phyloP scores from a whole-genome alignment of 2,888 invertebrate genomes.

The Oxystoma pomonae region DNA sequence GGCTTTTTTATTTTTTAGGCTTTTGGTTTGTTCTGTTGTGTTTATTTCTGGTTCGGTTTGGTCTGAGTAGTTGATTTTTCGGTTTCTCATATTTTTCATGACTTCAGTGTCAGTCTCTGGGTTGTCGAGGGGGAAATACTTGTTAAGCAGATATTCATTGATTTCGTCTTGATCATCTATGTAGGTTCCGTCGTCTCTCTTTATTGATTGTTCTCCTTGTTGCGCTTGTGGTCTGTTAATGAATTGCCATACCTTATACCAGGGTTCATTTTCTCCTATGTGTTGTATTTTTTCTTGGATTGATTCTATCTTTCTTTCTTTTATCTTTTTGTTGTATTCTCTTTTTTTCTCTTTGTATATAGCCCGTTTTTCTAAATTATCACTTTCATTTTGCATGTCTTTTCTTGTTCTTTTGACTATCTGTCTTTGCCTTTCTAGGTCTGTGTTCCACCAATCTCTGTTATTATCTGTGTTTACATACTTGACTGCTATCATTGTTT shows the following conservation, averaged over 20 bases:
- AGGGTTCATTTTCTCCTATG: slow-evolving; percentile 1
- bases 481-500: too few relatives aligned
- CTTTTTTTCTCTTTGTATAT: too few relatives aligned
- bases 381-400: too few relatives aligned
- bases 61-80: too few relatives aligned
- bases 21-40: background rate
- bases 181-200: slow-evolving; percentile 13
- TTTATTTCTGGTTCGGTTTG: background rate
- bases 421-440: too few relatives aligned
- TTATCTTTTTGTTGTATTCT: too few relatives aligned
- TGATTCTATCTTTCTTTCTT: background rate
- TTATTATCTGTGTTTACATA: too few relatives aligned
- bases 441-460: too few relatives aligned
- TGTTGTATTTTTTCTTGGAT: slow-evolving; percentile 2
- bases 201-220: background rate
- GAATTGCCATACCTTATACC: slow-evolving; percentile 6
- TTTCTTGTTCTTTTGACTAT: too few relatives aligned
- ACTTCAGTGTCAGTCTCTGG: background rate
- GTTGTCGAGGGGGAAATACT: slow-evolving; percentile 25
- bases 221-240: background rate
- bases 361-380: too few relatives aligned
- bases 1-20: slow-evolving; percentile 12
- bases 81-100: too few relatives aligned
- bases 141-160: slow-evolving; percentile 9
- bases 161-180: slow-evolving; percentile 14